Conservation (phyloP, 2,888 invertebrate genomes). For the Idaea dimidiata region DNA sequence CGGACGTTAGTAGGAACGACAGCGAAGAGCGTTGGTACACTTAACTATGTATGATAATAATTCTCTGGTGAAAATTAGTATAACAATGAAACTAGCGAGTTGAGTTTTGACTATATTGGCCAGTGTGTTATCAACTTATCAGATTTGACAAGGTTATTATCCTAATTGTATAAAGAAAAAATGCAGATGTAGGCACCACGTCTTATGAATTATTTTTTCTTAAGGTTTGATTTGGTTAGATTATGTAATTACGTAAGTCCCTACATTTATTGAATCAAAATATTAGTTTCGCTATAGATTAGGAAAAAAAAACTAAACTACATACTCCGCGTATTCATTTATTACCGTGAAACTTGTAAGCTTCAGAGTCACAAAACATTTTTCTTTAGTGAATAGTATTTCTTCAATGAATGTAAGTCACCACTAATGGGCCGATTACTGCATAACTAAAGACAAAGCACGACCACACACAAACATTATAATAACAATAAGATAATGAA, state of each 20-base stretch:
- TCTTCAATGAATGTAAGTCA: too few relatives aligned
- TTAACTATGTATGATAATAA: not conserved
- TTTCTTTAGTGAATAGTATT: too few relatives aligned
- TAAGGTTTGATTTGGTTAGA: not conserved
- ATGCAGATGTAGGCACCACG: not conserved
- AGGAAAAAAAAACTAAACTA: not conserved
- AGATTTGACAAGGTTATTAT: too few relatives aligned
- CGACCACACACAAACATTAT: not conserved
- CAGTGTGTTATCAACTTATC: too few relatives aligned
- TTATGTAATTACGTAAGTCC: not conserved
- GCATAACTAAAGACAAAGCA: not conserved
- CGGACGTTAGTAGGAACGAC: constrained; percentile 2
- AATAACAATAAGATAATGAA: not conserved
- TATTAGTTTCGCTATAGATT: not conserved
- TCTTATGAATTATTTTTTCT: not conserved
- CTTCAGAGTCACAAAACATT: not conserved
- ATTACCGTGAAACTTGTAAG: not conserved
- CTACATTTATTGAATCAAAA: not conserved
- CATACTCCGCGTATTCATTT: not conserved
- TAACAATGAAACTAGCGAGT: too few relatives aligned
- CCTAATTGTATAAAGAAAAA: not conserved
- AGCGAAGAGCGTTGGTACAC: not conserved
- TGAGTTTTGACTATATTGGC: too few relatives aligned
- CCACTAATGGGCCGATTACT: not conserved
- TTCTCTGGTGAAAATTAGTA: too few relatives aligned